These are phyloP conservation scores for Platygyra sinensis DNA, from an alignment of 64 coral and sea anemone species.

Conservation along the genomic window DNA sequence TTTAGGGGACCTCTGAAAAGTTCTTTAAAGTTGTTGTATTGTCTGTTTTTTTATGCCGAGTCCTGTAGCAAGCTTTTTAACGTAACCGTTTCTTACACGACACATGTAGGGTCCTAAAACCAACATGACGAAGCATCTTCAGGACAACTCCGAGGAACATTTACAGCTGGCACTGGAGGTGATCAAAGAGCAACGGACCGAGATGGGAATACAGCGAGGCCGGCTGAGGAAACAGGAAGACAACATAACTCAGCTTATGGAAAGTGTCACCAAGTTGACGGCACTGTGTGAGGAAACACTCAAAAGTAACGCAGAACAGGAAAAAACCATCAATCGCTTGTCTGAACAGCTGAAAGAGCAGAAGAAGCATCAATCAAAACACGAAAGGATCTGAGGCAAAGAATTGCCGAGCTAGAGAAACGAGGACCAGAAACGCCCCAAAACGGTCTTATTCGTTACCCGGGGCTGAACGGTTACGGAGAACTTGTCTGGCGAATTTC, in stretches of 20 bases:
- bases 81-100: not conserved
- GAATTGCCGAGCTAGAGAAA: constrained; percentile 66
- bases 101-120: constrained; percentile 59
- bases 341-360: constrained; percentile 81
- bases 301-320: constrained; percentile 54
- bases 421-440: constrained; percentile 22
- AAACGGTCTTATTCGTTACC: constrained; percentile 63
- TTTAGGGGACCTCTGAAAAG: no score
- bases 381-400: constrained; percentile 73
- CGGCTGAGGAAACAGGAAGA: constrained; percentile 69
- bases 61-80: not conserved
- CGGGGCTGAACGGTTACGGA: constrained; percentile 80
- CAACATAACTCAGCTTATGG: constrained; percentile 68
- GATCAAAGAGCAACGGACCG: constrained; percentile 79
- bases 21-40: not conserved
- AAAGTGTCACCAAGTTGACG: constrained; percentile 69
- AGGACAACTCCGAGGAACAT: constrained; percentile 67
- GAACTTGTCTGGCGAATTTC: constrained; percentile 89
- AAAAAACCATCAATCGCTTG: constrained; percentile 70
- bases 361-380: constrained; percentile 75
- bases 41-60: not conserved
- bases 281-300: constrained; percentile 64
- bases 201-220: constrained; percentile 75
- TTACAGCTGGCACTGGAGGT: constrained; percentile 83
- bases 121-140: constrained; percentile 70